Evolutionary conservation across 2,888 invertebrate genomes (phyloP).

Genomic region (Idaea aversata): DNA sequence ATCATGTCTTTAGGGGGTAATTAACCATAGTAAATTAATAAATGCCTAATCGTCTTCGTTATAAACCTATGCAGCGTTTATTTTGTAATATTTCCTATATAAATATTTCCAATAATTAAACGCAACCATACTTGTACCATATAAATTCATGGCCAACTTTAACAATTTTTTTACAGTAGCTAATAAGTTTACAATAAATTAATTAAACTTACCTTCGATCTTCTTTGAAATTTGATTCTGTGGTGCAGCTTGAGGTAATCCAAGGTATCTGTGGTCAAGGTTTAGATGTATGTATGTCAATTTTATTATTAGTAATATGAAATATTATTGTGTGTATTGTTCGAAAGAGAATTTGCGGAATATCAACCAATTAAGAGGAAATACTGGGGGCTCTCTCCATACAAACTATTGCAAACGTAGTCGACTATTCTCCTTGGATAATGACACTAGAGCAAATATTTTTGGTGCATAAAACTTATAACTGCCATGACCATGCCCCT

Average conservation of each 20-base stretch:
- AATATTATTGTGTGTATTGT: too few species aligned
- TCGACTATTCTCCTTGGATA: too few species aligned
- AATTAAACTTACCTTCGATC: slow-evolving; percentile 82
- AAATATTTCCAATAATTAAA: slow-evolving; percentile 1
- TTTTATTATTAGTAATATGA: background rate
- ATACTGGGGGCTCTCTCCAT: too few species aligned
- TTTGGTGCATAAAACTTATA: too few species aligned
- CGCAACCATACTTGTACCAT: background rate
- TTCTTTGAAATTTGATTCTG: slow-evolving; percentile 82
- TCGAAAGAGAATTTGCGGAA: too few species aligned
- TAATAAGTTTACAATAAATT: slow-evolving; percentile 2
- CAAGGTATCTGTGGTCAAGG: slow-evolving; percentile 76
- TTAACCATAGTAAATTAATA: slow-evolving; percentile 20
- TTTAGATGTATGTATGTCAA: slow-evolving; percentile 2
- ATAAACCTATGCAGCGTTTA: background rate
- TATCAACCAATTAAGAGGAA: too few species aligned
- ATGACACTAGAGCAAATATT: too few species aligned
- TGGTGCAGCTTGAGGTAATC: slow-evolving; percentile 75
- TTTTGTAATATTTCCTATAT: background rate
- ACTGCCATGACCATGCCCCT: too few species aligned
- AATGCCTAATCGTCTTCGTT: slow-evolving; percentile 2
- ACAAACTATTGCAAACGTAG: too few species aligned
- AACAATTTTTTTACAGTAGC: background rate
- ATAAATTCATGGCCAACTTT: background rate
- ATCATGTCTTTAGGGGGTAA: slow-evolving; percentile 10